These are phyloP conservation scores for Orthonychiurus folsomi DNA, from an alignment of 2,888 invertebrate genomes.

Conservation along the genomic window DNA sequence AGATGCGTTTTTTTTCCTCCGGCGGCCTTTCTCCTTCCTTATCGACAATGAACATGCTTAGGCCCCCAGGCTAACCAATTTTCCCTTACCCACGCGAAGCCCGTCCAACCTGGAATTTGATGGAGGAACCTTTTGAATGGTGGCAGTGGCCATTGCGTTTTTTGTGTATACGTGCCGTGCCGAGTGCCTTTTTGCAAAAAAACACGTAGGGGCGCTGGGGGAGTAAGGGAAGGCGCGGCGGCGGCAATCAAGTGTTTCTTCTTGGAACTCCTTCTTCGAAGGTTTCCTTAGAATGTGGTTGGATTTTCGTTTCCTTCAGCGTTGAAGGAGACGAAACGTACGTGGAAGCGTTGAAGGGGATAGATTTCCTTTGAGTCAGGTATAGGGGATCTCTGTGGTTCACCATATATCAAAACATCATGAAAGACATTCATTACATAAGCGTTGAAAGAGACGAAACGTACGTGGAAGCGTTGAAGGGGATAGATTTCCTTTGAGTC, in stretches of 20 bases:
- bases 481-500: slow-evolving; percentile 1
- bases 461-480: neutral
- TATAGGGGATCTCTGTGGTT: no score
- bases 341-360: neutral
- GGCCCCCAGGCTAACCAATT: neutral
- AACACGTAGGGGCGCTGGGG: no score
- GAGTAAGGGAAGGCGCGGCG: neutral
- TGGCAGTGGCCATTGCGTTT: neutral
- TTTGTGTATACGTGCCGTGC: no score
- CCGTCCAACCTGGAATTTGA: neutral
- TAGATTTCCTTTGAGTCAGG: neutral
- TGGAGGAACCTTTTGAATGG: neutral
- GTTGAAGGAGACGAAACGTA: no score
- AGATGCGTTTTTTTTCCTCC: neutral
- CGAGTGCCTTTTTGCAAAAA: no score
- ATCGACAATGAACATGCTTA: slow-evolving; percentile 1
- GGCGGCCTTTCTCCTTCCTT: neutral
- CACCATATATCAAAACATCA: neutral
- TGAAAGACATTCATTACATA: neutral
- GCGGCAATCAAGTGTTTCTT: neutral
- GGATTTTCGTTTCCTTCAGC: no score
- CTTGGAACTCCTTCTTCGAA: neutral
- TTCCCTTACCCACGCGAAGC: no score
- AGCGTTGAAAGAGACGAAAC: no score
- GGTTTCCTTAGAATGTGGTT: neutral